Evolutionary conservation across 2,797 vertebrate genomes (phyloP).

Genomic region (Momotus momota): DNA sequence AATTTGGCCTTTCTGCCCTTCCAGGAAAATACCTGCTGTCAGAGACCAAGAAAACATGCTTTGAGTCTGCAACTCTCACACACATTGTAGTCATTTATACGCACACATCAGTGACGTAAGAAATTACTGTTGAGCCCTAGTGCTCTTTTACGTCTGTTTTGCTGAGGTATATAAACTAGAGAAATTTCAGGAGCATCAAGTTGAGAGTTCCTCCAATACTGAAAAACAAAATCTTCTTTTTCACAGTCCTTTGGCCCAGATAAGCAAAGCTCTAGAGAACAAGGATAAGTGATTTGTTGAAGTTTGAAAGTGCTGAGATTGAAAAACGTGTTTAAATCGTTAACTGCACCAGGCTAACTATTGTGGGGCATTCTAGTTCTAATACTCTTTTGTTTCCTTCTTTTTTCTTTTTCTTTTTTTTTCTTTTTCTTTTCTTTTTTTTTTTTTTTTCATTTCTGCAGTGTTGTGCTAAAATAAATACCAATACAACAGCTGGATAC

Average conservation of each 20-base stretch:
- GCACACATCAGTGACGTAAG: background rate
- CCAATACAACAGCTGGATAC: conserved; percentile 42
- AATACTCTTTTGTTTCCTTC: background rate
- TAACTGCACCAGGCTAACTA: background rate
- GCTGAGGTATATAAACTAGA: background rate
- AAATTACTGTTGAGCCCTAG: background rate
- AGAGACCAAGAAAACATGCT: rapidly evolving
- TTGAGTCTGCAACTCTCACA: background rate
- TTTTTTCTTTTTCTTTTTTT: background rate
- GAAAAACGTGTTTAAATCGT: background rate
- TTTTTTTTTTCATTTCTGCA: background rate
- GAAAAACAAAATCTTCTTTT: background rate
- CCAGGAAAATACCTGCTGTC: background rate
- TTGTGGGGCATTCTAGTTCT: background rate
- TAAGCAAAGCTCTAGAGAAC: background rate
- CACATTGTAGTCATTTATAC: background rate
- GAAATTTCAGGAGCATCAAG: background rate
- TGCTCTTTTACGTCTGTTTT: background rate
- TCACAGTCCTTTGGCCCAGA: background rate
- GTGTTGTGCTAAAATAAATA: conserved; percentile 11
- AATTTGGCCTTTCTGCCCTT: background rate
- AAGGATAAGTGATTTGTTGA: background rate
- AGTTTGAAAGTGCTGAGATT: background rate
- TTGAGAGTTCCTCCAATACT: background rate
- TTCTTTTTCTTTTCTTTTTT: background rate